Conservation (phyloP, 2,888 invertebrate species). For the Cryptocephalus primarius region DNA sequence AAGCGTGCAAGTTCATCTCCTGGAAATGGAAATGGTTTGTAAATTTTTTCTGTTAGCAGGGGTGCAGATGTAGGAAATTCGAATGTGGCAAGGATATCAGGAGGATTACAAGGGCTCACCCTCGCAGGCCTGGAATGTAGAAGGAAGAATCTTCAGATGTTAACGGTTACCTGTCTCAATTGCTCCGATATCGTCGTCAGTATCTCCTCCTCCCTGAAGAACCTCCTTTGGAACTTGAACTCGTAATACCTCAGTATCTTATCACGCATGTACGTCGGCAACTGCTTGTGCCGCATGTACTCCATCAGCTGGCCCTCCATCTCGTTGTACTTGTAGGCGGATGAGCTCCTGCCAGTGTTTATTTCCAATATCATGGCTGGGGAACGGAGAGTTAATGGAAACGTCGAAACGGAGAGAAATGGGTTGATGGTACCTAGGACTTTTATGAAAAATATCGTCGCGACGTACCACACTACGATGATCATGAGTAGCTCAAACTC, state of each 20-base stretch:
- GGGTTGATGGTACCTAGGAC: too few species aligned
- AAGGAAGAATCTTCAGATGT: neutral
- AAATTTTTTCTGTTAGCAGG: too few species aligned
- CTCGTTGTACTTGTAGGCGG: constrained; percentile 39
- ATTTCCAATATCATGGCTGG: constrained; percentile 30
- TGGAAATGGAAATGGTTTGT: constrained; percentile 17
- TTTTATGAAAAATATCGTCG: too few species aligned
- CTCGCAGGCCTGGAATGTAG: too few species aligned
- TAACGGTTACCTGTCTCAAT: constrained; percentile 27
- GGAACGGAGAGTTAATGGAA: constrained; percentile 2
- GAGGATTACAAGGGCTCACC: too few species aligned
- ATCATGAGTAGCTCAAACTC: too few species aligned
- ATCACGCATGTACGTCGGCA: constrained; percentile 42
- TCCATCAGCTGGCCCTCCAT: constrained; percentile 45
- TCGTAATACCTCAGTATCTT: constrained; percentile 48
- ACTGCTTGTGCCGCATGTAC: constrained; percentile 47
- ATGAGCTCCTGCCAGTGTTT: constrained; percentile 32
- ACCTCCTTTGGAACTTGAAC: constrained; percentile 46
- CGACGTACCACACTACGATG: too few species aligned
- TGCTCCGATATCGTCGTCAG: constrained; percentile 44
- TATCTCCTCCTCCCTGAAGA: constrained; percentile 46
- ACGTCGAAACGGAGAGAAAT: neutral
- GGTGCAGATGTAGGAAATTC: too few species aligned
- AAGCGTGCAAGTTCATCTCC: constrained; percentile 44
- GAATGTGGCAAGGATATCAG: too few species aligned